These are phyloP conservation scores for Menidia menidia DNA, from an alignment of 2,797 vertebrate species.

Conservation along the genomic window DNA sequence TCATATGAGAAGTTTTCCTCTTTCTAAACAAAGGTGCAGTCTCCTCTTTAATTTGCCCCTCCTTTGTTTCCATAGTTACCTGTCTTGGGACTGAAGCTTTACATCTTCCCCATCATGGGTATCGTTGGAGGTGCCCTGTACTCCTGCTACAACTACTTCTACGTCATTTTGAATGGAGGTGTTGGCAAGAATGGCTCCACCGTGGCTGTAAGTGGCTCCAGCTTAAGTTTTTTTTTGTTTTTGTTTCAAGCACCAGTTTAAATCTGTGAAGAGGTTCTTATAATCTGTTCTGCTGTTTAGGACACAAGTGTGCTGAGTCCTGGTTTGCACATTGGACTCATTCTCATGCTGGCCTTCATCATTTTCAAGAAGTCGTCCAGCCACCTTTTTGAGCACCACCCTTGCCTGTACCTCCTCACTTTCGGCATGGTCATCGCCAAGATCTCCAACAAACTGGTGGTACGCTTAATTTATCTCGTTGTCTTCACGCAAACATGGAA, in stretches of 20 bases:
- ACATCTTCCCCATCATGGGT: slow-evolving; percentile 87
- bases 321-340: slow-evolving; percentile 91
- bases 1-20: slow-evolving; percentile 23
- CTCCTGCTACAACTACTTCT: slow-evolving; percentile 95
- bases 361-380: slow-evolving; percentile 97
- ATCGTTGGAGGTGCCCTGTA: slow-evolving; percentile 89
- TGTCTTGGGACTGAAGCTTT: slow-evolving; percentile 86
- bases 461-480: slow-evolving; percentile 62
- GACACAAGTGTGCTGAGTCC: slow-evolving; percentile 97
- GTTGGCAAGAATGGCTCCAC: slow-evolving; percentile 98
- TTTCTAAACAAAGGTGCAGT: not conserved
- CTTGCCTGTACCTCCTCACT: slow-evolving; percentile 92
- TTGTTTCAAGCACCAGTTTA: not conserved
- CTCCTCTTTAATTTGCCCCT: slow-evolving; percentile 15
- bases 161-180: slow-evolving; percentile 93
- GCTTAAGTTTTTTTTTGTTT: not conserved
- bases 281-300: slow-evolving; percentile 68
- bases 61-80: slow-evolving; percentile 85
- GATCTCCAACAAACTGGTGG: slow-evolving; percentile 97
- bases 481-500: not conserved
- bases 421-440: slow-evolving; percentile 95
- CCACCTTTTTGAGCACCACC: slow-evolving; percentile 91
- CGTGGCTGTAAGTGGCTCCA: slow-evolving; percentile 89
- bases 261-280: not conserved
- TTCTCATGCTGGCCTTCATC: slow-evolving; percentile 91